Base-by-base conservation (phyloP, 2,113 vertebrate genomes). In the Cebus imitator region DNA sequence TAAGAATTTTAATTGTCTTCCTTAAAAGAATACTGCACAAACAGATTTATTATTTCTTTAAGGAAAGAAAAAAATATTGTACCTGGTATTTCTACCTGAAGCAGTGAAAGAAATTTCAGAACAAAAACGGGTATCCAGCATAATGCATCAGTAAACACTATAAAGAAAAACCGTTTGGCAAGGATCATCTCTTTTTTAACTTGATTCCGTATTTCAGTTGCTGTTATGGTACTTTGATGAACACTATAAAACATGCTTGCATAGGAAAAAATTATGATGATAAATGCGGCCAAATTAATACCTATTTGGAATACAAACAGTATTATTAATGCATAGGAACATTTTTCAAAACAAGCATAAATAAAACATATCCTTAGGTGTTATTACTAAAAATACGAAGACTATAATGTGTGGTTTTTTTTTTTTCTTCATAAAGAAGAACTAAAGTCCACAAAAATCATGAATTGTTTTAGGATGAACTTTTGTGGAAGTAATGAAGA, bases 71-170 rank as follows among this genome's bases (percentile, higher is more conserved):
- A 86, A 97, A 96, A 97, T 86, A 2, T 95, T 97, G 11, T 98
- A 99, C 99, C 99, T 98, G 99, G 99, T 98, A 99, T 99, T 98
- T 99, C 99, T 96, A 99, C 99, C 76, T 99, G 99, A 98, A 99
- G 99, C 96, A 99, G 98, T 52, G 99, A 99, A 96, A 99, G 98
- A 91, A 99, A 99, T 98, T 99, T 99, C 96, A 99, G 98, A 98
- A 99, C 98, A 98, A 99, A 99, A 96, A 99, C 99, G 43, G 99
- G 99, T 96, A 99, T 99, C 99, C 99, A 99, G 98, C 99, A 99
- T 0, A 99, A 98, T 0, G 99, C 99, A 93, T 99, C 99, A 0
- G 99, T 99, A 95, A 99, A 99, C 78, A 99, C 99, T 80, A 99
- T 99, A 90, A 99, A 99, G 99, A 99, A 99, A 98, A 99, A 99